These are phyloP conservation scores for Nyctibius grandis DNA, from an alignment of 2,797 vertebrate species.

Conservation along the genomic window DNA sequence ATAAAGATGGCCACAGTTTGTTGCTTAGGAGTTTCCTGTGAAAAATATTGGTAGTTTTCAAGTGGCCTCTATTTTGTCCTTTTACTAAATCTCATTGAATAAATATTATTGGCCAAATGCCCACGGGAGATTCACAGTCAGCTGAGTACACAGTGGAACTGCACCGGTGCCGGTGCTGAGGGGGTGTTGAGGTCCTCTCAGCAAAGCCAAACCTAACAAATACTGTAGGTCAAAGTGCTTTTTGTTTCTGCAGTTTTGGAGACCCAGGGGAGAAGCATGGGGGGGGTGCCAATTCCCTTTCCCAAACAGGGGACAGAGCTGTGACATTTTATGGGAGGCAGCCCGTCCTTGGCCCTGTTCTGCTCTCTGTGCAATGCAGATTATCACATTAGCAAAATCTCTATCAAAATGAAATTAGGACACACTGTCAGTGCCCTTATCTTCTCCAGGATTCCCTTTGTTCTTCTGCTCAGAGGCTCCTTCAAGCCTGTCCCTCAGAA, in stretches of 20 bases:
- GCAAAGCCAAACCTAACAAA: background rate
- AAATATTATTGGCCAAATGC: background rate
- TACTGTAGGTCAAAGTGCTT: background rate
- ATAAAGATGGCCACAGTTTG: background rate
- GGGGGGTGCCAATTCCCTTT: background rate
- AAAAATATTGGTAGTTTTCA: background rate
- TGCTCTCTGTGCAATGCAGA: background rate
- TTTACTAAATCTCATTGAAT: background rate
- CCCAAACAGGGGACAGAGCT: background rate
- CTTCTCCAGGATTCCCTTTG: background rate
- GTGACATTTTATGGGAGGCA: background rate
- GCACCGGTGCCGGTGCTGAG: background rate
- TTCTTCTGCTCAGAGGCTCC: background rate
- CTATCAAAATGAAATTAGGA: background rate
- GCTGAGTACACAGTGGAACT: too few relatives aligned
- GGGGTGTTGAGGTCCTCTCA: background rate
- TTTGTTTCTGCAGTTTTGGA: background rate
- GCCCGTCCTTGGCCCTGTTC: background rate
- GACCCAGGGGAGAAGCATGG: rapidly evolving
- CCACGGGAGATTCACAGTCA: background rate
- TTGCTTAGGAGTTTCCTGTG: background rate
- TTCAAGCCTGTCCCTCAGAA: background rate
- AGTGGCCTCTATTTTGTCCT: background rate
- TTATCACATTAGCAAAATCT: background rate
- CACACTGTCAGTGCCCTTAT: background rate